A percentile compares a stretch with the other conserved stretches of the same genome.
These are phyloP conservation scores for Frankliniella intonsa DNA, from an alignment of 2,888 invertebrate genomes.

Conservation along the genomic window DNA sequence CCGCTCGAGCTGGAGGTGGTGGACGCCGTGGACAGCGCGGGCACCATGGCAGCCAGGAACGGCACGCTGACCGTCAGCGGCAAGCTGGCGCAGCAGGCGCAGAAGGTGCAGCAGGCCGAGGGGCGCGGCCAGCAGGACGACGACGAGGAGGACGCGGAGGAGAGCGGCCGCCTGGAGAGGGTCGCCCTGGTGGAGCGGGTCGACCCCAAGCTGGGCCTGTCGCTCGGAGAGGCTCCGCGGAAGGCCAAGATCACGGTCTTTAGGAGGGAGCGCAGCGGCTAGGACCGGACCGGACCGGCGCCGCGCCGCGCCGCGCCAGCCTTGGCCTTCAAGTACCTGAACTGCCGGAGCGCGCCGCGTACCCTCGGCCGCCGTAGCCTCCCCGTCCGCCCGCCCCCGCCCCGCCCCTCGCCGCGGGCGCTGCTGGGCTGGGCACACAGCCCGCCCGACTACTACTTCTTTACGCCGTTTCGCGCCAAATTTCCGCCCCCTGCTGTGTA, in stretches of 20 bases:
- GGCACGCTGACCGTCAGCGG: neutral
- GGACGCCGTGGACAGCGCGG: constrained; percentile 9
- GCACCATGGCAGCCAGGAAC: neutral
- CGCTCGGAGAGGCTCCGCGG: neutral
- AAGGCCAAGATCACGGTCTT: constrained; percentile 13
- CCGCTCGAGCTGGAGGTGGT: constrained; percentile 16
- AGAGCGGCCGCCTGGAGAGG: constrained; percentile 16
- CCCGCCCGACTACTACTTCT: too few species aligned
- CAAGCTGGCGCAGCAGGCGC: neutral
- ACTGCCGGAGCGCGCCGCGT: neutral
- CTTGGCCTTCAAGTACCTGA: neutral
- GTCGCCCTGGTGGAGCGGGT: constrained; percentile 11
- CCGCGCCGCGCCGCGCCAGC: neutral
- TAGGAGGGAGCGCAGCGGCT: neutral
- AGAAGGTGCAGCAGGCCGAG: too few species aligned
- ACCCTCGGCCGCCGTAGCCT: too few species aligned
- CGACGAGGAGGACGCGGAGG: neutral
- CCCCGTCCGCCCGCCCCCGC: too few species aligned
- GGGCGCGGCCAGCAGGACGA: neutral
- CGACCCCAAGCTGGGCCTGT: constrained; percentile 3
- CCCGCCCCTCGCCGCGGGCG: too few species aligned
- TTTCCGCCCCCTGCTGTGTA: too few species aligned
- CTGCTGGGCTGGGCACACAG: too few species aligned
- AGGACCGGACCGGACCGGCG: neutral
- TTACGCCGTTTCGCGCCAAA: too few species aligned